phyloP scores from a whole-genome alignment of 1,140 invertebrate species.

The Dreissena rostriformis region DNA sequence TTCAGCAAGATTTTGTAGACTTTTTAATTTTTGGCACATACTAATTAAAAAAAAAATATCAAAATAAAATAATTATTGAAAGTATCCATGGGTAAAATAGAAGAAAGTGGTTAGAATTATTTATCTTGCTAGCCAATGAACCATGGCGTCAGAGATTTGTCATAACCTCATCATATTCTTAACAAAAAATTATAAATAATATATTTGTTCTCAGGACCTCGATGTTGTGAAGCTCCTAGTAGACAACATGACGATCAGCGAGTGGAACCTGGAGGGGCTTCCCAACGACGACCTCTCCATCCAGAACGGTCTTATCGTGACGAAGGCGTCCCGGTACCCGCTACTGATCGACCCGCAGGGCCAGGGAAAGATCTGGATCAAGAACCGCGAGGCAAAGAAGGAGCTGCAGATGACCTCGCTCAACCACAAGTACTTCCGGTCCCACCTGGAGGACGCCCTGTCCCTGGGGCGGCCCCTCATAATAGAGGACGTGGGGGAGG shows the following conservation, averaged over 20 bases:
- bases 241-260: slow-evolving; percentile 92
- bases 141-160: too few species aligned
- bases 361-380: slow-evolving; percentile 99
- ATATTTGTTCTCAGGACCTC: slow-evolving; percentile 83
- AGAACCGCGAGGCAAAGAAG: slow-evolving; percentile 94
- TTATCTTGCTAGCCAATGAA: too few species aligned
- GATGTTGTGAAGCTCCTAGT: slow-evolving; percentile 97
- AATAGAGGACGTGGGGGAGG: slow-evolving; percentile 97
- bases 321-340: slow-evolving; percentile 94
- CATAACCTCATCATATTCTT: too few species aligned
- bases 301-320: slow-evolving; percentile 98
- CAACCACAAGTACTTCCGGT: slow-evolving; percentile 98
- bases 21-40: too few species aligned
- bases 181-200: neutral
- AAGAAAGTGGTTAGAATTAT: too few species aligned
- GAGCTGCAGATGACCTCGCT: slow-evolving; percentile 93
- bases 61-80: too few species aligned
- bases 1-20: too few species aligned
- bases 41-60: too few species aligned
- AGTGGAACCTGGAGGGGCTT: slow-evolving; percentile 97
- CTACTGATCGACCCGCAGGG: slow-evolving; percentile 98
- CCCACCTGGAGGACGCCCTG: slow-evolving; percentile 96
- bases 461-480: slow-evolving; percentile 95
- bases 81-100: too few species aligned
- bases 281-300: slow-evolving; percentile 98